phyloP scores from a whole-genome alignment of 2,888 invertebrate genomes.

The Amiota minor region DNA sequence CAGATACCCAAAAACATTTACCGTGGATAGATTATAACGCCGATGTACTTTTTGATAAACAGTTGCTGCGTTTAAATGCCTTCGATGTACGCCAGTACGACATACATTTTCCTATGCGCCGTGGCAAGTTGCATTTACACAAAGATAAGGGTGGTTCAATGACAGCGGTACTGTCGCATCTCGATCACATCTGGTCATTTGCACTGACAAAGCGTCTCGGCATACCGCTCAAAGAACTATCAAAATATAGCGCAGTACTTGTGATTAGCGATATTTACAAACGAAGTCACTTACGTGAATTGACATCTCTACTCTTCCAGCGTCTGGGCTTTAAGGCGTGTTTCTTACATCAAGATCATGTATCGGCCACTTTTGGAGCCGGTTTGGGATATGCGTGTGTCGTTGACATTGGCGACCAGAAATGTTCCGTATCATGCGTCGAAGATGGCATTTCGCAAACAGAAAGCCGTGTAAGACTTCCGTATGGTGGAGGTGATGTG shows the following conservation, averaged over 20 bases:
- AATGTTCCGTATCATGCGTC: conserved; percentile 95
- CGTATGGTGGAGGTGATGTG: conserved; percentile 93
- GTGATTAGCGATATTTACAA: conserved; percentile 93
- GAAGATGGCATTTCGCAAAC: conserved; percentile 96
- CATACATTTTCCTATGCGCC: conserved; percentile 90
- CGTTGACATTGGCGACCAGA: conserved; percentile 95
- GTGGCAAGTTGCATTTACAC: conserved; percentile 92
- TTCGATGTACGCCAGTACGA: conserved; percentile 81
- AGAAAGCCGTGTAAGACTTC: conserved; percentile 86
- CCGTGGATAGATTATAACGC: conserved; percentile 42
- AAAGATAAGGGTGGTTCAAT: conserved; percentile 88
- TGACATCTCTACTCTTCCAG: conserved; percentile 85
- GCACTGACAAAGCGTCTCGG: conserved; percentile 84
- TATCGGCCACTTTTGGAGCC: conserved; percentile 88
- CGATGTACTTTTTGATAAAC: conserved; percentile 53
- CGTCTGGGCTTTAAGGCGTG: conserved; percentile 90
- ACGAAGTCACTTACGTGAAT: conserved; percentile 86
- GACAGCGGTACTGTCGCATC: conserved; percentile 86
- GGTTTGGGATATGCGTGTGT: conserved; percentile 92
- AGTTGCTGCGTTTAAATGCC: conserved; percentile 54
- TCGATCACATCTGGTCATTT: conserved; percentile 91
- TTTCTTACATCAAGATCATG: conserved; percentile 79
- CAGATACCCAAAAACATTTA: conserved; percentile 33
- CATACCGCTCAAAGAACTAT: conserved; percentile 80
- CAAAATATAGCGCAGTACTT: conserved; percentile 88